These are phyloP conservation scores for Drosophila algonquin DNA, from an alignment of 2,888 invertebrate species.

Conservation along the genomic window DNA sequence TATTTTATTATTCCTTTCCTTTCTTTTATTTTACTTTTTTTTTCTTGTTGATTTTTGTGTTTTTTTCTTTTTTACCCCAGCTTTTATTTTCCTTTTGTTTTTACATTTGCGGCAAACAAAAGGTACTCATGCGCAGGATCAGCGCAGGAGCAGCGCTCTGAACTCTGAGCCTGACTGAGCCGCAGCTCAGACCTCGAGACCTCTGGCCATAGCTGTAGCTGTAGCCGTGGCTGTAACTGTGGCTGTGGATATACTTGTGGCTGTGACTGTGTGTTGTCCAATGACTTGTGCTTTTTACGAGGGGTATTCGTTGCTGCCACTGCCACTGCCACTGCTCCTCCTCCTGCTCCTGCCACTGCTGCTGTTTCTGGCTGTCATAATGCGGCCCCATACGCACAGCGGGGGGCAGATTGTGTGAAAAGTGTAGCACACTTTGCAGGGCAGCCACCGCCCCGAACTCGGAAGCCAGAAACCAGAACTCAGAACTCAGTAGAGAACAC, in stretches of 20 bases:
- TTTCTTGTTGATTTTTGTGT: slow-evolving; percentile 52
- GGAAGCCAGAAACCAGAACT: slow-evolving; percentile 10
- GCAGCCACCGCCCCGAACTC: slow-evolving; percentile 46
- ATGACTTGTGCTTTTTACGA: slow-evolving; percentile 73
- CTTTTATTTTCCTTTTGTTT: slow-evolving; percentile 50
- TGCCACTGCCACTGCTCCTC: not conserved
- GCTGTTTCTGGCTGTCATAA: slow-evolving; percentile 64
- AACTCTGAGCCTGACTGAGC: slow-evolving; percentile 65
- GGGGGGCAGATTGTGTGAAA: slow-evolving; percentile 48
- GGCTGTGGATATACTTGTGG: not conserved
- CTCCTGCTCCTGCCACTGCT: not conserved
- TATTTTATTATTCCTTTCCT: slow-evolving; percentile 72
- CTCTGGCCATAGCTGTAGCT: slow-evolving; percentile 9
- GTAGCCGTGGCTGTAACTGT: slow-evolving; percentile 1
- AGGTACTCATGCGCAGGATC: slow-evolving; percentile 77
- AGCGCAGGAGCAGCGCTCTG: slow-evolving; percentile 64
- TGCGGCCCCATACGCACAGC: slow-evolving; percentile 53
- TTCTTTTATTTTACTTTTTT: slow-evolving; percentile 55
- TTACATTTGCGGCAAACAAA: slow-evolving; percentile 73
- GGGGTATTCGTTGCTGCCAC: slow-evolving; percentile 34
- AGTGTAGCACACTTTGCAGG: slow-evolving; percentile 70
- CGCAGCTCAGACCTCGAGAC: slow-evolving; percentile 31
- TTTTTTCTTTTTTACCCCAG: slow-evolving; percentile 21
- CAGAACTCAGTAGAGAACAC: slow-evolving; percentile 4
- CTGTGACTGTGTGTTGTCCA: slow-evolving; percentile 52